phyloP scores from a whole-genome alignment of 2,113 vertebrate genomes.

The Apistogramma diplotaenia region DNA sequence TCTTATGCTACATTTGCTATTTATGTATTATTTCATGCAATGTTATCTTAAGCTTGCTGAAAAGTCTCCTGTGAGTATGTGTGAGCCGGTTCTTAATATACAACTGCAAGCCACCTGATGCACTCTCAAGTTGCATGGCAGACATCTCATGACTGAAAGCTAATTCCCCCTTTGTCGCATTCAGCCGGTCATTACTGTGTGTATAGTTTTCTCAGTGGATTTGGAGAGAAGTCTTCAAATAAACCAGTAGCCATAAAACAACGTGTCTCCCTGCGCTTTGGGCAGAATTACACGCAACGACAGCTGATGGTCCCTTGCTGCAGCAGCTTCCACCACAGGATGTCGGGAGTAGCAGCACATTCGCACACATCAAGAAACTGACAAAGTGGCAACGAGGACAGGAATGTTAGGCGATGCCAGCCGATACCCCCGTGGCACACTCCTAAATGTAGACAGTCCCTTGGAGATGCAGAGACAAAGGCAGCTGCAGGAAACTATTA shows the following conservation, averaged over 20 bases:
- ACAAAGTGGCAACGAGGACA: background rate
- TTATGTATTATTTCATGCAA: background rate
- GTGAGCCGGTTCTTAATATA: background rate
- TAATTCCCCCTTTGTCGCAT: background rate
- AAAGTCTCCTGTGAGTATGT: background rate
- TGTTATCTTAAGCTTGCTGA: background rate
- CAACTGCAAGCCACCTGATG: background rate
- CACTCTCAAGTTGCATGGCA: background rate
- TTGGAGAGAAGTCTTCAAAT: background rate
- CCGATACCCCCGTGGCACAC: background rate
- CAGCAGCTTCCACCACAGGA: background rate
- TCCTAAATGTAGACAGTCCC: too few relatives aligned
- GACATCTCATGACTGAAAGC: background rate
- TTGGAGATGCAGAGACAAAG: too few relatives aligned
- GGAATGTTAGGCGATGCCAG: background rate
- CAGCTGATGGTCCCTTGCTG: background rate
- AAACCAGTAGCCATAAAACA: background rate
- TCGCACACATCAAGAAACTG: background rate
- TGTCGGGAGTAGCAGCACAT: background rate
- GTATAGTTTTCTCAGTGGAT: background rate
- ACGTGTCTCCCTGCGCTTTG: background rate
- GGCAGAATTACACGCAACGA: background rate
- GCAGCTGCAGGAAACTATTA: too few relatives aligned
- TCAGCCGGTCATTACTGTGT: background rate
- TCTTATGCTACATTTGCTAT: background rate